Evolutionary conservation across 2,113 vertebrate species (phyloP), one percentile per base, ranked within the genome.

Genomic region (Pituophis catenifer): DNA sequence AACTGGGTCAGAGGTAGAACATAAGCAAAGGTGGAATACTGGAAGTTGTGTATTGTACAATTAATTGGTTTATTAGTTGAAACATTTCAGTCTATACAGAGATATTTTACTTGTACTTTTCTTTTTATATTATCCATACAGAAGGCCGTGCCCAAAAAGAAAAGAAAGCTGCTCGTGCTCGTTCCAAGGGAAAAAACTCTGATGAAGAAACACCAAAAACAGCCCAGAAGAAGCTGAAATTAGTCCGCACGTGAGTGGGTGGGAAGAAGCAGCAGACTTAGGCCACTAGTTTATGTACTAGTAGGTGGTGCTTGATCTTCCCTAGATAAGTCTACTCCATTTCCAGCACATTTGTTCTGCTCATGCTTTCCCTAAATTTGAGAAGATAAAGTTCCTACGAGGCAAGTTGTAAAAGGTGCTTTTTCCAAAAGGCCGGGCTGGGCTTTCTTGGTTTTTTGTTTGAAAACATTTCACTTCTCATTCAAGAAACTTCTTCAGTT

Each of bases 171-270:
- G 98, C 98, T 90, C 98, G 99, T 48, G 99, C 99, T 86, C 98
- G 98, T 89, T 99, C 99, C 93, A 99, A 99, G 97, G 98, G 99
- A 94, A 99, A 99, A 96, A 99, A 98, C 90, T 99, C 99, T 1
- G 99, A 99, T 38, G 99, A 99, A 93, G 99, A 99, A 57, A 96
- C 98, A 10, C 98, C 99, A 91, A 99, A 99, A 96, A 98, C 97
- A 91, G 97, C 98, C 93, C 99, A 99, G 94, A 99, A 99, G 97
- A 99, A 99, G 97, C 57, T 99, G 96, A 99, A 99, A 97, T 98
- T 99, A 2, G 98, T 99, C 89, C 99, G 99, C 97, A 98, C 98
- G 99, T 99, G 97, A 95, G 98, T 97, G 75, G 44, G 24, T 29
- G 10, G 65, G 48, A 52, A 0, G 44, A 86, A 50, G 91, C 8